phyloP scores from a whole-genome alignment of 2,113 vertebrate genomes.

The Orycteropus afer region DNA sequence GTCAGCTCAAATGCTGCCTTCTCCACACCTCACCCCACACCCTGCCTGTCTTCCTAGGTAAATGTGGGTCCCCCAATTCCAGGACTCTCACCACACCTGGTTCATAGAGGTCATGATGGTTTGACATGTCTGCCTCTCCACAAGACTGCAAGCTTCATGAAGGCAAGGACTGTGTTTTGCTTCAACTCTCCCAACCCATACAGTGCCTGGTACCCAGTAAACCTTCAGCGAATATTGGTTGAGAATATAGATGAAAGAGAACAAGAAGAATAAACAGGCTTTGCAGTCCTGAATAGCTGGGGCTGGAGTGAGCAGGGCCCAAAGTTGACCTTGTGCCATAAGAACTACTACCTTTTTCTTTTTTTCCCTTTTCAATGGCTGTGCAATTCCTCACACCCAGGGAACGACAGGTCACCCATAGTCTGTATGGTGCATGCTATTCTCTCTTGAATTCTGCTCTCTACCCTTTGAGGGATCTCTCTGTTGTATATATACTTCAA shows the following conservation, averaged over 20 bases:
- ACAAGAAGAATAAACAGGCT: neutral
- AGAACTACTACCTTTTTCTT: neutral
- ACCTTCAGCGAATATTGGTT: neutral
- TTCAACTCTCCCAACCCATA: neutral
- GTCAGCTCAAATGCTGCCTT: neutral
- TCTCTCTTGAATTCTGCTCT: neutral
- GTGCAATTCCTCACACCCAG: neutral
- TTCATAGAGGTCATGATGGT: neutral
- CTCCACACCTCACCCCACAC: neutral
- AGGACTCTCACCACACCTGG: neutral
- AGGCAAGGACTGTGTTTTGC: neutral
- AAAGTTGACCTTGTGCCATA: rapidly evolving
- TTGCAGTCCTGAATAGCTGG: neutral
- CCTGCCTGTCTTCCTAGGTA: no score
- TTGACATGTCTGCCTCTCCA: neutral
- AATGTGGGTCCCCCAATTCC: neutral
- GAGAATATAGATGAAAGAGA: neutral
- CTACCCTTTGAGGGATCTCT: neutral
- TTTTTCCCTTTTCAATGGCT: neutral
- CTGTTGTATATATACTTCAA: neutral
- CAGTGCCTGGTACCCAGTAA: neutral
- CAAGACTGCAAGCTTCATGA: neutral
- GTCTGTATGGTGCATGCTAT: neutral
- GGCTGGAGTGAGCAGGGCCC: neutral
- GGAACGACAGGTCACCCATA: neutral